A percentile compares a stretch with the other conserved stretches of the same genome.
Conservation (phyloP, 2,888 invertebrate species). For the Bombyx huttoni region DNA sequence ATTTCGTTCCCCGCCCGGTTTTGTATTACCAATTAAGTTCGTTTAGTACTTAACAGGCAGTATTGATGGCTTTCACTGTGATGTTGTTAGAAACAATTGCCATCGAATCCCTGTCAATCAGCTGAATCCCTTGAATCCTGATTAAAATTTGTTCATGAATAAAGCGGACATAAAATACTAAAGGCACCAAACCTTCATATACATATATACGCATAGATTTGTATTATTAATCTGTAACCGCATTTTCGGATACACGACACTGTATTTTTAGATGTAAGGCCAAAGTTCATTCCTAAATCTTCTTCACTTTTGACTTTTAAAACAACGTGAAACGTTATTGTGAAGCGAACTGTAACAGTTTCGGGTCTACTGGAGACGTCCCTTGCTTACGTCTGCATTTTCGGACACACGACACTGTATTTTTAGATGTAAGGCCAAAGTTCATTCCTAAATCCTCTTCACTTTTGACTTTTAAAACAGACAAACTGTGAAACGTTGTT, state of each 20-base stretch:
- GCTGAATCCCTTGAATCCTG: no score
- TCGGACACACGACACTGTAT: background rate
- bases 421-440: background rate
- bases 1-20: constrained; percentile 47
- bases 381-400: constrained; percentile 27
- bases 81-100: background rate
- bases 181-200: no score
- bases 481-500: constrained; percentile 39
- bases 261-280: background rate
- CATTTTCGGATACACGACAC: no score
- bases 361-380: constrained; percentile 55
- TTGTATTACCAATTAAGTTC: constrained; percentile 69
- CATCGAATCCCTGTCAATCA: background rate
- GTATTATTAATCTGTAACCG: no score
- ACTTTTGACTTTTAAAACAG: constrained; percentile 54
- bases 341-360: constrained; percentile 61
- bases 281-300: constrained; percentile 12
- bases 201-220: no score
- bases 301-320: constrained; percentile 48
- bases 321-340: constrained; percentile 40
- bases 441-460: constrained; percentile 19
- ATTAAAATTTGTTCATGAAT: no score
- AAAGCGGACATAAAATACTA: no score
- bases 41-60: constrained; percentile 51
- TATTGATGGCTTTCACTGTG: constrained; percentile 19